Base-by-base conservation (phyloP, 2,797 vertebrate genomes). In the Bovichtus diacanthus region DNA sequence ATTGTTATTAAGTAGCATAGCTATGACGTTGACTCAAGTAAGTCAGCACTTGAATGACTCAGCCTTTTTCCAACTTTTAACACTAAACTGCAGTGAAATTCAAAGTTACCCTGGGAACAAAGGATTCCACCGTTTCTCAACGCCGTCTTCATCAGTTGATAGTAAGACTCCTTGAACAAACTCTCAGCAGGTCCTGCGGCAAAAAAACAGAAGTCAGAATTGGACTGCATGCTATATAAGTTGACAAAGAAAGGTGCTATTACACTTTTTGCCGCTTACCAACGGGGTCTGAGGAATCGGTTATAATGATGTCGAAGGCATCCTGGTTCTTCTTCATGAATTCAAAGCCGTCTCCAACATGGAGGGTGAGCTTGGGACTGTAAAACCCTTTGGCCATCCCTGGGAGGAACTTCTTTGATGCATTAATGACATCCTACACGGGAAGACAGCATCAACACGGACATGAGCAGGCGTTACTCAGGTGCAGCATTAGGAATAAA, bases 301-400 rank as follows among this genome's bases (percentile, higher is more conserved):
- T 99, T 91, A 99, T 99, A 86, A 99, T 99, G 56, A 99, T 88
- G 31, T 99, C 98, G 9, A 99, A 99, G 41, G 97, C 98, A 67
- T 99, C 97, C 92, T 98, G 97, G 91, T 99, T 99, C 90, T 97
- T 96, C 79, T 99, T 99, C 98, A 99, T 99, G 89, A 99, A 99
- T 84, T 99, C 98, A 90, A 99, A 99, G 38, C 98, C 98, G 1
- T 99, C 98, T 2, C 98, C 97, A 5, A 99, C 96, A 0, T 99
- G 96, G 31, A 99, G 93, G 58, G 95, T 98, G 70, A 99, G 94
- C 83, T 99, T 99, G 12, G 97, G 95, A 44, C 96, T 99, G 80
- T 96, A 96, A 91, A 98, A 99, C 0, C 97, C 98, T 78, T 98
- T 92, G 2, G 98, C 98, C 98, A 99, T 99, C 31, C 97, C 96